These are phyloP conservation scores for Staurois parvus DNA, from an alignment of 2,797 vertebrate genomes.

Conservation along the genomic window DNA sequence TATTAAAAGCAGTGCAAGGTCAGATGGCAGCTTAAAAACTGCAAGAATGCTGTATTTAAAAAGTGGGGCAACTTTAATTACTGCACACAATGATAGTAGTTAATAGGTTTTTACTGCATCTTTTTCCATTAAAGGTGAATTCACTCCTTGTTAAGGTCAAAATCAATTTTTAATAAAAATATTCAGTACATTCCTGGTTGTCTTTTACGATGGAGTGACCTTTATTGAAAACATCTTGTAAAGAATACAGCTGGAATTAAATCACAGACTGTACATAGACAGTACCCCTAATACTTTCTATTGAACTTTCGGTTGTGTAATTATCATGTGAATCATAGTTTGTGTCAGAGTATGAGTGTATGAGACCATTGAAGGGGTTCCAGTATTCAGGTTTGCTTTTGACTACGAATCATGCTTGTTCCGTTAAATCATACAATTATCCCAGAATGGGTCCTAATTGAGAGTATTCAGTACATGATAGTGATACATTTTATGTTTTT, in stretches of 20 bases:
- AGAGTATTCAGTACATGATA: too few relatives aligned
- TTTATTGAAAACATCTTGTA: slow-evolving; percentile 49
- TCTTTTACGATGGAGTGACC: slow-evolving; percentile 46
- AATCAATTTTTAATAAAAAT: slow-evolving; percentile 61
- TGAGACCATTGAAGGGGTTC: background rate
- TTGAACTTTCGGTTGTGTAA: background rate
- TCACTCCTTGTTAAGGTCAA: slow-evolving; percentile 51
- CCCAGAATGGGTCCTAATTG: background rate
- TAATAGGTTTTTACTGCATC: slow-evolving; percentile 45
- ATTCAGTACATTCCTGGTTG: slow-evolving; percentile 36
- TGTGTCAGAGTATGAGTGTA: too few relatives aligned
- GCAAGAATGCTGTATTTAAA: slow-evolving; percentile 26
- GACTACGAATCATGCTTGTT: background rate
- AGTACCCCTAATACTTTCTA: background rate
- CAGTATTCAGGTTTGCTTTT: background rate
- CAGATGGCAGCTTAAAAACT: slow-evolving; percentile 34
- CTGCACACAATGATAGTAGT: slow-evolving; percentile 48
- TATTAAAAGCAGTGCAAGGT: slow-evolving; percentile 45
- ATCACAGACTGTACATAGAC: background rate
- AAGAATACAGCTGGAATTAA: slow-evolving; percentile 39
- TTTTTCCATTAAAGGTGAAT: slow-evolving; percentile 49
- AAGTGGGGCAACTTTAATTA: slow-evolving; percentile 50
- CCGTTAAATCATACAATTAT: background rate
- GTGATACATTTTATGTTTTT: background rate
- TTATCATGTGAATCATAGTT: background rate